Evolutionary conservation across 2,888 invertebrate species (phyloP).

Genomic region (Brenthis ino): DNA sequence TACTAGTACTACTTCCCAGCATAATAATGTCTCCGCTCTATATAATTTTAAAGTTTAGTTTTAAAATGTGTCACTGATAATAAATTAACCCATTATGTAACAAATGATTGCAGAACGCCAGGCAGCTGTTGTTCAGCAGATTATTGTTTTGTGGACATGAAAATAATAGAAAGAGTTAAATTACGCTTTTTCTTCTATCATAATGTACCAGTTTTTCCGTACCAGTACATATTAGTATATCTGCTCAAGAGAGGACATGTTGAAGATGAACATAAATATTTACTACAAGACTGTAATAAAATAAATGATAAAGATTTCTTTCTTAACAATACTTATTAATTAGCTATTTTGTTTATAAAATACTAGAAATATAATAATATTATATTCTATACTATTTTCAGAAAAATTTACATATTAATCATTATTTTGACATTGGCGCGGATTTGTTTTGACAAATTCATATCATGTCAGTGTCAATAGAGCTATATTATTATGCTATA

Average conservation of each 20-base stretch:
- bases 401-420: neutral
- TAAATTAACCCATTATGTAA: neutral
- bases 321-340: constrained; percentile 68
- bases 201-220: constrained; percentile 75
- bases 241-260: constrained; percentile 69
- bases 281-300: constrained; percentile 70
- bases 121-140: constrained; percentile 76
- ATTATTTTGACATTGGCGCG: too few species aligned
- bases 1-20: too few species aligned
- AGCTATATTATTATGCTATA: neutral
- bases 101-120: constrained; percentile 58
- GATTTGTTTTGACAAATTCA: too few species aligned
- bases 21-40: too few species aligned
- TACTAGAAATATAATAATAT: neutral
- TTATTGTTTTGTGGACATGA: constrained; percentile 78
- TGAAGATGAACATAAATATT: constrained; percentile 70
- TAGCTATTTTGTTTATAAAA: constrained; percentile 2
- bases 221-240: constrained; percentile 73
- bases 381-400: constrained; percentile 11
- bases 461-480: too few species aligned
- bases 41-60: too few species aligned
- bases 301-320: constrained; percentile 65
- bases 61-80: too few species aligned
- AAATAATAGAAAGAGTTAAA: constrained; percentile 73
- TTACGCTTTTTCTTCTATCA: constrained; percentile 73